Evolutionary conservation across 2,888 invertebrate genomes (phyloP), one percentile per base, ranked within the genome.

Genomic region (Quadriops clusia): DNA sequence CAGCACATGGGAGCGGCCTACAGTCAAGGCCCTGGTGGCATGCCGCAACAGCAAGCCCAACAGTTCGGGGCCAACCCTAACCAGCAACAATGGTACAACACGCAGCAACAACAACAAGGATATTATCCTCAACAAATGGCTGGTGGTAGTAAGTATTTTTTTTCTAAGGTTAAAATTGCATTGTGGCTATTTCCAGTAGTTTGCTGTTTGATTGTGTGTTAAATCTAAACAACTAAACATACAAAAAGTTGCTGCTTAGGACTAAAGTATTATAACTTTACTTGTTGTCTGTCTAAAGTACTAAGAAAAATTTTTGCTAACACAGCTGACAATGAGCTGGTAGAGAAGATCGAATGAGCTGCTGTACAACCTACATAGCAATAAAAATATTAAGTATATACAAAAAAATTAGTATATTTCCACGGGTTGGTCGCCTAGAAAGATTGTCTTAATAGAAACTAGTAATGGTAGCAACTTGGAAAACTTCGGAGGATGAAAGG

Each of bases 31-130:
- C 33, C 41, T 13, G 36, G 35, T 25, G 40, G 31, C 3, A 41
- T 43, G 37, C 43, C 37, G 24, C 53, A 50, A 26, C 48, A 47
- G 33, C 54, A 51, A 35, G 50, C 48, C 6, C 57, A 56, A 42
- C 60, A 60, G 33, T 57, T 57, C 41, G 57, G 48, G 8, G 54
- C 51, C 26, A 47, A 50, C 63, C 56, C 67, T 3, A 49, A 50
- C 41, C 70, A 57, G 59, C 75, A 68, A 48, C 71, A 69, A 61
- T 70, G 68, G 63, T 70, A 65, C 50, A 69, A 54, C 49, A 49
- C 60, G 30, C 61, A 47, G 50, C 63, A 51, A 40, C 55, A 52
- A 32, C 50, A 50, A 22, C 61, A 58, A 23, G 64, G 63, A 28
- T 64, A 61, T 33, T 67, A 67, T 39, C 63, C 64, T 4, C 65